phyloP scores from a whole-genome alignment of 2,888 invertebrate species.

The Chironomus tentans region DNA sequence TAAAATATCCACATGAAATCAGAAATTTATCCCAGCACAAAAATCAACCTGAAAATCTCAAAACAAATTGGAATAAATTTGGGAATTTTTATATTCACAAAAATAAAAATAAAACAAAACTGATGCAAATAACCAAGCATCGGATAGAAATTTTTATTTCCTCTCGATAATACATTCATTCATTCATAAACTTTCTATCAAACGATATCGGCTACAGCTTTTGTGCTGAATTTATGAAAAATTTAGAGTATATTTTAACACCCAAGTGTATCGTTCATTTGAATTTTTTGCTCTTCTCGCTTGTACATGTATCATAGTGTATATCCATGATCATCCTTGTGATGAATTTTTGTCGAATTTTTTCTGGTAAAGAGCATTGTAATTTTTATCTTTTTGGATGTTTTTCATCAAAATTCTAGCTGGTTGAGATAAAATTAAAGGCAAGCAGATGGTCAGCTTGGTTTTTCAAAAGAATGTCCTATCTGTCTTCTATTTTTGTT shows the following conservation, averaged over 20 bases:
- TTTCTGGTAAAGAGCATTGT: too few species aligned
- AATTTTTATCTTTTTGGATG: too few species aligned
- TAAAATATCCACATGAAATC: not conserved
- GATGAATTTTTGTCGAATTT: not conserved
- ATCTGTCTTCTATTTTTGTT: too few species aligned
- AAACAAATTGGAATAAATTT: not conserved
- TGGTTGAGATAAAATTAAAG: too few species aligned
- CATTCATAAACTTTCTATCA: not conserved
- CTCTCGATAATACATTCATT: not conserved
- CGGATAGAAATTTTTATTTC: not conserved
- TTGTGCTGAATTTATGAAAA: constrained; percentile 4
- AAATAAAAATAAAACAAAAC: not conserved
- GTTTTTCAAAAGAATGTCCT: too few species aligned
- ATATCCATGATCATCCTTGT: too few species aligned
- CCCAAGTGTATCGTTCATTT: constrained; percentile 26
- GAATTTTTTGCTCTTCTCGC: constrained; percentile 3
- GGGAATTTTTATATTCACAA: not conserved
- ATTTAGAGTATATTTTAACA: constrained; percentile 19
- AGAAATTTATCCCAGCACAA: not conserved
- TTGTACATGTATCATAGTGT: not conserved
- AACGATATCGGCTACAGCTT: not conserved
- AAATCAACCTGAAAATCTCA: not conserved
- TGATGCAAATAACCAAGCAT: too few species aligned
- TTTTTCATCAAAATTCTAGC: too few species aligned
- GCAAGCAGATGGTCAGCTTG: too few species aligned